Base-by-base conservation (phyloP, 2,888 invertebrate genomes). In the Clusia tigrina region DNA sequence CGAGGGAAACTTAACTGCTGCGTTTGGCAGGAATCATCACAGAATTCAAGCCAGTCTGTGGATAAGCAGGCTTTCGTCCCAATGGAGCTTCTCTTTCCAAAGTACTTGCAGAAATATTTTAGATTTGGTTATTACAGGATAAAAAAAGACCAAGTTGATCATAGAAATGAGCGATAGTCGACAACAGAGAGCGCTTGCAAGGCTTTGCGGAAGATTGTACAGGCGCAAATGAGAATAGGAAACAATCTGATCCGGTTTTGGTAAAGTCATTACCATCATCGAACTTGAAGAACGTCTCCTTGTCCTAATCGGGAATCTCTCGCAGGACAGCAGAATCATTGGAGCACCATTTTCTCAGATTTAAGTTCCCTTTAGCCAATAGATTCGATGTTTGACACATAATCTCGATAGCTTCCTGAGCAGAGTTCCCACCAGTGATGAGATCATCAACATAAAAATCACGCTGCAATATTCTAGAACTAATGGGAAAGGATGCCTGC, bases 371-470 rank as follows among this genome's bases (percentile, higher is more conserved):
- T 1, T 6, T 9, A 3, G 24, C 24, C 5, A 54, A 6, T n/a
- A 54, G 15, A 10, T 54, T 2, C 2, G 26, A 24, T 2, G 54
- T 54, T 26, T 54, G 54, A 24, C 24, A 26, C 26, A 15, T 54
- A 1, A 54, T 25, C 9, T 54, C 26, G 26, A 24, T 24, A 10
- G 24, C 54, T n/a, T 25, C 54, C 6, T 23, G 20, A 5, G 22
- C 32, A 32, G 32, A 9, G 12, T 32, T 12, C 6, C 6, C 32
- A 32, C 32, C 32, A 32, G 32, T 32, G 6, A 32, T 32, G 6
- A 32, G 6, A 32, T 32, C 32, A 23, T 52, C 22, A 6, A 52
- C 52, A 15, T 52, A 52, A 52, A 22, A 52, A 2, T 52, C 52
- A 15, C 52, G 22, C 15, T 6, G 22, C 5, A 52, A 2, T 18